Conservation (phyloP, 1,140 invertebrate species). For the Gryon sp. region DNA sequence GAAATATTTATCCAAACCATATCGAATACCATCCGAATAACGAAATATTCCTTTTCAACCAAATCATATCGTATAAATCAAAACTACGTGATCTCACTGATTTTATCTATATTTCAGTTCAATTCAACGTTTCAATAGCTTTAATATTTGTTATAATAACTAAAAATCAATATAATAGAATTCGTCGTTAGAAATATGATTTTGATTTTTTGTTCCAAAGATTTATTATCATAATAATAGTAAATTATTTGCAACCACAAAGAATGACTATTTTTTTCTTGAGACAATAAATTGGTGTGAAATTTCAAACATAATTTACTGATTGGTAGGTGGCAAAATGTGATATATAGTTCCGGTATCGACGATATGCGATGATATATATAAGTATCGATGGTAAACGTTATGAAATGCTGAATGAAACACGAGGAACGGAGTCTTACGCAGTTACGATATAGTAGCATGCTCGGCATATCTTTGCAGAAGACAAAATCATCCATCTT, state of each 20-base stretch:
- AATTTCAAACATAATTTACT: slow-evolving; percentile 11
- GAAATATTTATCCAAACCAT: slow-evolving; percentile 6
- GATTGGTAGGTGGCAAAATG: slow-evolving; percentile 19
- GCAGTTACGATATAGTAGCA: slow-evolving; percentile 1
- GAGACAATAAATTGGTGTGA: slow-evolving; percentile 36
- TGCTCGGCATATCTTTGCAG: slow-evolving; percentile 8
- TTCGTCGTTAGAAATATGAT: too few species aligned
- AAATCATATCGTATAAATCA: too few species aligned
- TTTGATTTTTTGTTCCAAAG: too few species aligned
- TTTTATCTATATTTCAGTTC: too few species aligned
- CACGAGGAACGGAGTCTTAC: slow-evolving; percentile 23
- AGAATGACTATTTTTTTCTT: too few species aligned
- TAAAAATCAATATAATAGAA: too few species aligned
- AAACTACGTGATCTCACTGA: too few species aligned
- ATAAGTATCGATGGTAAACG: slow-evolving; percentile 53
- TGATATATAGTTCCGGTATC: slow-evolving; percentile 60
- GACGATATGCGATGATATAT: slow-evolving; percentile 27
- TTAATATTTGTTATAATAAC: too few species aligned
- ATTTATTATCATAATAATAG: too few species aligned
- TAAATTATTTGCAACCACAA: too few species aligned
- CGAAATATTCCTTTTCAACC: neutral
- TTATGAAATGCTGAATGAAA: slow-evolving; percentile 58
- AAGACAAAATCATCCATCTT: slow-evolving; percentile 29
- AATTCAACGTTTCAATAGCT: too few species aligned
- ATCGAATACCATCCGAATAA: neutral